phyloP scores from a whole-genome alignment of 1,140 invertebrate species.

The Agrypnia vestita region DNA sequence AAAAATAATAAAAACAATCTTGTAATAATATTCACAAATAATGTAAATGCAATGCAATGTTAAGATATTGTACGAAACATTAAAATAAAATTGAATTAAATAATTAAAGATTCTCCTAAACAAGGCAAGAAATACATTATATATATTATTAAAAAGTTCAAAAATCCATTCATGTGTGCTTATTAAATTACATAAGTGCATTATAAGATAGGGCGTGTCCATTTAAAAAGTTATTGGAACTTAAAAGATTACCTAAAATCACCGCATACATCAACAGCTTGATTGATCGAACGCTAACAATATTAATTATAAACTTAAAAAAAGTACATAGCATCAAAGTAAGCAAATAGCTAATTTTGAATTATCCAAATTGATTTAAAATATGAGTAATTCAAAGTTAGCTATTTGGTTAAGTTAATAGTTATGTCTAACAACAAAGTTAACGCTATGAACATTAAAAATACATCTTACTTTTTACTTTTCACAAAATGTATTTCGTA shows the following conservation, averaged over 20 bases:
- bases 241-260: conserved; percentile 1
- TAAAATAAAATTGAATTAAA: background rate
- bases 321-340: background rate
- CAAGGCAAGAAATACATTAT: too few relatives aligned
- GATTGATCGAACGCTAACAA: conserved; percentile 34
- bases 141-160: background rate
- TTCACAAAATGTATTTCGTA: conserved; percentile 9
- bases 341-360: too few relatives aligned
- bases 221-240: background rate
- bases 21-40: background rate
- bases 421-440: too few relatives aligned
- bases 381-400: too few relatives aligned
- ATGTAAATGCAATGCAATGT: background rate
- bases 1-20: background rate
- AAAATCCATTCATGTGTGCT: background rate
- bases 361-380: too few relatives aligned
- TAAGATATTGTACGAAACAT: background rate
- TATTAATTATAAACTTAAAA: conserved; percentile 17
- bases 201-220: background rate
- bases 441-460: too few relatives aligned
- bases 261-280: conserved; percentile 6
- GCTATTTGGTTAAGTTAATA: too few relatives aligned
- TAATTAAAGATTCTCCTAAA: background rate
- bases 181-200: background rate
- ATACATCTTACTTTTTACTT: background rate